Evolutionary conservation across 2,113 vertebrate species (phyloP).

Genomic region (Talpa occidentalis): DNA sequence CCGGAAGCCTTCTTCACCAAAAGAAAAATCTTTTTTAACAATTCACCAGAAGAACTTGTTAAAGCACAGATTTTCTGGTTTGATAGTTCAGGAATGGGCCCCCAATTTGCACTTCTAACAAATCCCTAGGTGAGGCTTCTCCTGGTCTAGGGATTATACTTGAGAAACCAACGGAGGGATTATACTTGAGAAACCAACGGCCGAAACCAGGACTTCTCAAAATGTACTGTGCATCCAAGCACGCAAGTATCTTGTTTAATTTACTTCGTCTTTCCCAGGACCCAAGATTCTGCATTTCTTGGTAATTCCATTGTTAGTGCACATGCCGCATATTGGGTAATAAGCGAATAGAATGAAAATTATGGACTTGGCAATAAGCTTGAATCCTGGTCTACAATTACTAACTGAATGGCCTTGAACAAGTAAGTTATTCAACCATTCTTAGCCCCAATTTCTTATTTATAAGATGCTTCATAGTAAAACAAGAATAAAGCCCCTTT

Average conservation of each 20-base stretch:
- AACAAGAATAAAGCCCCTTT: slow-evolving; percentile 6
- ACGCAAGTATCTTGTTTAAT: neutral
- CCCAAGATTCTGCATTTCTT: neutral
- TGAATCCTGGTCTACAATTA: neutral
- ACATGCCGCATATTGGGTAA: neutral
- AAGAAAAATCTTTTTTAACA: too few relatives aligned
- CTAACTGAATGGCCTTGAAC: neutral
- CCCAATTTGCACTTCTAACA: neutral
- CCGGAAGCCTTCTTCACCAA: too few relatives aligned
- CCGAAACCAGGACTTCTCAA: neutral
- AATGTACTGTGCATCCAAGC: neutral
- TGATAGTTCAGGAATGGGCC: neutral
- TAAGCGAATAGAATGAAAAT: neutral
- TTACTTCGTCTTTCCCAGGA: neutral
- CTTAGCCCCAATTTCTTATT: neutral
- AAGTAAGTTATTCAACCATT: neutral
- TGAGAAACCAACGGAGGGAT: neutral
- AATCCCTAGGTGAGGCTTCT: neutral
- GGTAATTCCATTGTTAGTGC: neutral
- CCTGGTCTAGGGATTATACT: neutral
- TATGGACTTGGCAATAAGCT: neutral
- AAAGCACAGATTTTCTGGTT: slow-evolving; percentile 3
- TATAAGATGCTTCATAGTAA: slow-evolving; percentile 20
- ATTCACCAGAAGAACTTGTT: neutral
- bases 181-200: neutral